Conservation (phyloP, 2,888 invertebrate species). For the Hirtodrosophila confusa region DNA sequence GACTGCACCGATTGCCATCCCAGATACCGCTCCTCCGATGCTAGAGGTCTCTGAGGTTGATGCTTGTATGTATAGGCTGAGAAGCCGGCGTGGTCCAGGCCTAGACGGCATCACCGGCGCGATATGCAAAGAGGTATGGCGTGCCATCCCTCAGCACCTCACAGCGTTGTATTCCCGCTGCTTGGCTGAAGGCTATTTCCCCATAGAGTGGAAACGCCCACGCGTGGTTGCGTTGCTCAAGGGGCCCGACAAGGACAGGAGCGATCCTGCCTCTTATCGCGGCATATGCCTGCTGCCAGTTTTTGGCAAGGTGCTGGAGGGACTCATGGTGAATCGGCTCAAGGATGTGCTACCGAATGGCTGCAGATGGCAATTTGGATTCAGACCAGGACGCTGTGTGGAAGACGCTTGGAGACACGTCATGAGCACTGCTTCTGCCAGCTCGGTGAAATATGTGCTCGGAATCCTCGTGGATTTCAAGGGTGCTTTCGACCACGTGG, state of each 20-base stretch:
- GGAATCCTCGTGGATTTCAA: slow-evolving; percentile 31
- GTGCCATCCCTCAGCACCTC: slow-evolving; percentile 18
- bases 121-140: slow-evolving; percentile 23
- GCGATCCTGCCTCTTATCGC: slow-evolving; percentile 24
- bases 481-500: slow-evolving; percentile 31
- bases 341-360: slow-evolving; percentile 8
- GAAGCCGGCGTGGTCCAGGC: slow-evolving; percentile 30
- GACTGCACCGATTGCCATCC: slow-evolving; percentile 6
- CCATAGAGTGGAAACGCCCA: slow-evolving; percentile 16
- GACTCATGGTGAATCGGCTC: slow-evolving; percentile 24
- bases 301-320: slow-evolving; percentile 31
- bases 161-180: slow-evolving; percentile 14
- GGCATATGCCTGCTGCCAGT: slow-evolving; percentile 32
- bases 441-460: slow-evolving; percentile 18
- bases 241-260: slow-evolving; percentile 19
- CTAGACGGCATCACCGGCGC: slow-evolving; percentile 23
- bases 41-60: slow-evolving; percentile 8
- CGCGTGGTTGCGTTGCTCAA: too few species aligned
- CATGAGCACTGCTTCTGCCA: slow-evolving; percentile 5
- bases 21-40: not conserved
- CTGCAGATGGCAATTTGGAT: slow-evolving; percentile 31
- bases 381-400: slow-evolving; percentile 25
- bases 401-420: slow-evolving; percentile 32
- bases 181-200: slow-evolving; percentile 5
- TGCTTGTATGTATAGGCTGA: slow-evolving; percentile 12